Conservation (phyloP, 2,888 invertebrate genomes). For the Trichogramma dendrolimi region DNA sequence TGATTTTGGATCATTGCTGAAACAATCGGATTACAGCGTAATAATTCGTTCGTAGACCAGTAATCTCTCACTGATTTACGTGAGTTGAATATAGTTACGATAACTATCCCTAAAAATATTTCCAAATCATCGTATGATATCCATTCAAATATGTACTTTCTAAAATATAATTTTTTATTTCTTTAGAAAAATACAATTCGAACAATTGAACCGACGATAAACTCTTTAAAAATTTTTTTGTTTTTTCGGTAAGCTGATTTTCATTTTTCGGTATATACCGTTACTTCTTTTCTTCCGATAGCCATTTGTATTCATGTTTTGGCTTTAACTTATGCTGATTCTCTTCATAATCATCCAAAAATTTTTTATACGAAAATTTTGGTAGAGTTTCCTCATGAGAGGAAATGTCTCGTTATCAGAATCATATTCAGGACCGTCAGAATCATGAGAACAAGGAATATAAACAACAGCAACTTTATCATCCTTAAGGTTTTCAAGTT, state of each 20-base stretch:
- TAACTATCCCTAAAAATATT: slow-evolving; percentile 4
- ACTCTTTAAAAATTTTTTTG: slow-evolving; percentile 4
- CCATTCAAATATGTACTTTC: neutral
- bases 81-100: neutral
- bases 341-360: slow-evolving; percentile 5
- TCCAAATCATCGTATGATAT: neutral
- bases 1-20: neutral
- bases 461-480: neutral
- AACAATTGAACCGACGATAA: slow-evolving; percentile 1
- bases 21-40: neutral
- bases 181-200: slow-evolving; percentile 7
- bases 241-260: slow-evolving; percentile 2
- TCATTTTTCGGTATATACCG: neutral
- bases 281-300: neutral
- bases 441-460: slow-evolving; percentile 8
- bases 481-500: neutral
- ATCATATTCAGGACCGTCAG: slow-evolving; percentile 6
- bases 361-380: neutral
- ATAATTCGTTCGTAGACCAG: neutral
- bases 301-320: neutral
- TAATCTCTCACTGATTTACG: slow-evolving; percentile 5
- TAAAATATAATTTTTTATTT: slow-evolving; percentile 8
- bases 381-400: neutral
- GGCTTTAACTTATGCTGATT: slow-evolving; percentile 3
- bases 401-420: slow-evolving; percentile 1